Conservation (phyloP, 2,113 vertebrate species). For the Cygnus atratus region DNA sequence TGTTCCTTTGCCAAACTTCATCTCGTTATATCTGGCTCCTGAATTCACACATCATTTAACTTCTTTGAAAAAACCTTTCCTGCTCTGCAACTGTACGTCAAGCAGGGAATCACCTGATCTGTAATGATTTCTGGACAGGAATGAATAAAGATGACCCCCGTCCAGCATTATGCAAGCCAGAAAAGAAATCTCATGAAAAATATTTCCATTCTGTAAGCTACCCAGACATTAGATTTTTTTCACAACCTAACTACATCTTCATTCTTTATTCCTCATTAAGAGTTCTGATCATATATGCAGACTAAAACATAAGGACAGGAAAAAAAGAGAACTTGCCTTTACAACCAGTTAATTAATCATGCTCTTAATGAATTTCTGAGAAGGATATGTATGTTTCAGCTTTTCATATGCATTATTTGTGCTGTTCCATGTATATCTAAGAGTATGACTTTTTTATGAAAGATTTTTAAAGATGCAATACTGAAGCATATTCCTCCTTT, state of each 20-base stretch:
- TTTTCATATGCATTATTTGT: neutral
- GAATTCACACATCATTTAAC: slow-evolving; percentile 39
- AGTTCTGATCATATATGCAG: neutral
- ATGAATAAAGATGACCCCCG: neutral
- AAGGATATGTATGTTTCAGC: neutral
- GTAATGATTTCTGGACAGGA: neutral
- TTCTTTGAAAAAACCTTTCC: slow-evolving; percentile 56
- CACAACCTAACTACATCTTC: fast-evolving
- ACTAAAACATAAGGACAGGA: neutral
- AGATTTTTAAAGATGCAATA: neutral
- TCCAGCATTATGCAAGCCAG: neutral
- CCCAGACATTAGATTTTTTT: neutral
- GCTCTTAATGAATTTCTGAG: neutral
- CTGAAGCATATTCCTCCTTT: fast-evolving
- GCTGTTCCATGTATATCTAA: too few relatives aligned
- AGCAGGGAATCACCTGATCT: neutral
- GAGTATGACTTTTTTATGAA: neutral
- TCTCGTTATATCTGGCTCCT: fast-evolving
- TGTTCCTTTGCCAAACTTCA: slow-evolving; percentile 62
- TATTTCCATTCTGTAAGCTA: fast-evolving
- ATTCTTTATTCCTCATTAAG: neutral
- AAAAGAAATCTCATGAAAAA: neutral
- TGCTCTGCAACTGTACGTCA: neutral
- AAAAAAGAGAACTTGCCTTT: neutral
- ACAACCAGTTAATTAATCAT: neutral